These are phyloP conservation scores for Castor canadensis DNA, from an alignment of 2,113 vertebrate species.

Conservation along the genomic window DNA sequence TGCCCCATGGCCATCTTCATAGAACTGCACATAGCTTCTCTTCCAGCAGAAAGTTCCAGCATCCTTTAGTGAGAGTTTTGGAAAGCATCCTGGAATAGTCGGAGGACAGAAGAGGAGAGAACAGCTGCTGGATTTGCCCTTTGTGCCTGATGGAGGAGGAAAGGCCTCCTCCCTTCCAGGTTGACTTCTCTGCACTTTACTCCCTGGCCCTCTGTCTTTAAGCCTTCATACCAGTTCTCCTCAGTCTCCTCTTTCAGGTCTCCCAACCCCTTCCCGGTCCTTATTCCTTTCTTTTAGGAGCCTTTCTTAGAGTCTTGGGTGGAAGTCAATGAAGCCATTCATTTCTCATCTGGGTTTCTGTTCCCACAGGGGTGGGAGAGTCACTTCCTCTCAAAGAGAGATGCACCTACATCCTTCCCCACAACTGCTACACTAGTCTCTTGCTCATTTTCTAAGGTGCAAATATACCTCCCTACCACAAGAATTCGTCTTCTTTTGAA, in stretches of 20 bases:
- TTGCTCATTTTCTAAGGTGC: neutral
- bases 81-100: neutral
- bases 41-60: neutral
- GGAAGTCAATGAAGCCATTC: neutral
- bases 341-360: neutral
- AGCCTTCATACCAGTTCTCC: neutral
- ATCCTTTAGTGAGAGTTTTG: neutral
- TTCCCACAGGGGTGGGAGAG: fast-evolving
- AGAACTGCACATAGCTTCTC: neutral
- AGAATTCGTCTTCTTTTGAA: neutral
- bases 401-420: neutral
- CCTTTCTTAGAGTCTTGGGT: neutral
- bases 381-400: neutral
- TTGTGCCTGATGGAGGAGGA: neutral
- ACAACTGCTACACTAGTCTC: neutral
- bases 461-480: neutral
- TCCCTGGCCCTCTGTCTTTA: neutral
- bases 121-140: neutral
- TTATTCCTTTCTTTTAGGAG: neutral
- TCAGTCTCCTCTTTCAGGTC: neutral
- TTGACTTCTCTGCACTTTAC: neutral
- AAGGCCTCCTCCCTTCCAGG: neutral
- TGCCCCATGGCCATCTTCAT: neutral
- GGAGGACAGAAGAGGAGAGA: neutral
- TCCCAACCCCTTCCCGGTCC: neutral